phyloP scores from a whole-genome alignment of 1,140 invertebrate species.

The Hyposmocoma kahamanoa region DNA sequence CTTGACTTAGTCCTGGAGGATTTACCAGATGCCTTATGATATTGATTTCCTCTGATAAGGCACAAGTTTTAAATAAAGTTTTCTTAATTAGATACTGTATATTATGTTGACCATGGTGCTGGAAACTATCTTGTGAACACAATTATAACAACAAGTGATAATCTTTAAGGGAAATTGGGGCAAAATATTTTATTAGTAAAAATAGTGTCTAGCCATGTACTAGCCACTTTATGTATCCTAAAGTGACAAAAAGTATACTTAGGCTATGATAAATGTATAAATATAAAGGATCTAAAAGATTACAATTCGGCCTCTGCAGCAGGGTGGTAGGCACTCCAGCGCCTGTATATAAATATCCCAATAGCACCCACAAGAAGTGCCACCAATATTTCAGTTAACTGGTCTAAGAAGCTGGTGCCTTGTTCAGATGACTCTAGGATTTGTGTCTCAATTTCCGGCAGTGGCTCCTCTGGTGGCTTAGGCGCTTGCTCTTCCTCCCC shows the following conservation, averaged over 20 bases:
- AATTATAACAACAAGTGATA: too few species aligned
- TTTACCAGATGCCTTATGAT: too few species aligned
- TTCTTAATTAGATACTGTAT: too few species aligned
- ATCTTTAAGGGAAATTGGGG: too few species aligned
- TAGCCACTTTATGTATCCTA: too few species aligned
- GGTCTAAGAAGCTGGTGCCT: constrained; percentile 50
- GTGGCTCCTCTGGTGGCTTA: constrained; percentile 42
- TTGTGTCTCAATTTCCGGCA: constrained; percentile 38
- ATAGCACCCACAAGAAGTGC: constrained; percentile 53
- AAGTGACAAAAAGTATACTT: neutral
- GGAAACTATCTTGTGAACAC: too few species aligned
- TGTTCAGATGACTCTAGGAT: constrained; percentile 49
- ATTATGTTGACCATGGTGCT: too few species aligned
- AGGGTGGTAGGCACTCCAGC: constrained; percentile 43
- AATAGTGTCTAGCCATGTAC: too few species aligned
- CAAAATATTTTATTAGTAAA: too few species aligned
- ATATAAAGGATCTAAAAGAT: constrained; percentile 6
- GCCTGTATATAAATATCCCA: constrained; percentile 59
- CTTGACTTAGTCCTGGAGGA: too few species aligned
- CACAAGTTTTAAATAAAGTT: too few species aligned
- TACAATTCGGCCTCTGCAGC: constrained; percentile 43
- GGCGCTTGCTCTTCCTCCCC: constrained; percentile 55
- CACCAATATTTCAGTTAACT: constrained; percentile 57
- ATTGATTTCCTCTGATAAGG: too few species aligned
- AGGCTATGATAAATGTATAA: neutral